A percentile compares a stretch with the other conserved stretches of the same genome.
phyloP scores from a whole-genome alignment of 1,140 invertebrate genomes.

The Helicoverpa zea region DNA sequence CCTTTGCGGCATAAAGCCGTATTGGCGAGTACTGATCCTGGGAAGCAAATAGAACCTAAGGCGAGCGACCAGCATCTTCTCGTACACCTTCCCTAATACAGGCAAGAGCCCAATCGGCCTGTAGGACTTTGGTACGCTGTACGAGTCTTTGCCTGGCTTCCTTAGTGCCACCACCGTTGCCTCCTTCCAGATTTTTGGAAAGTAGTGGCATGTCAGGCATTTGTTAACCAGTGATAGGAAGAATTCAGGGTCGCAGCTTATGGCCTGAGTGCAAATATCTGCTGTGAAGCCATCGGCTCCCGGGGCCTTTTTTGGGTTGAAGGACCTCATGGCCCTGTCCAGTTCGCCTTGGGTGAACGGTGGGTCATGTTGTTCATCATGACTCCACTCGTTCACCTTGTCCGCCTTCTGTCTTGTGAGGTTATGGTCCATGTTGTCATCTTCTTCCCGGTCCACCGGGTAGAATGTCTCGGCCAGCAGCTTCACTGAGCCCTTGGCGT shows the following conservation, averaged over 20 bases:
- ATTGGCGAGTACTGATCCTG: slow-evolving; percentile 44
- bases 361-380: slow-evolving; percentile 41
- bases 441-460: not conserved
- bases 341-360: slow-evolving; percentile 42
- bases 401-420: slow-evolving; percentile 16
- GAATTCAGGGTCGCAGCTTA: not conserved
- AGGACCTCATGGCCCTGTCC: not conserved
- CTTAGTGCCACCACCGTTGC: slow-evolving; percentile 41
- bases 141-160: slow-evolving; percentile 46
- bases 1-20: slow-evolving; percentile 51
- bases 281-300: slow-evolving; percentile 41
- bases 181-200: slow-evolving; percentile 47
- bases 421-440: slow-evolving; percentile 23
- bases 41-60: slow-evolving; percentile 42
- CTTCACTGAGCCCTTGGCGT: slow-evolving; percentile 3
- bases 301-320: slow-evolving; percentile 55
- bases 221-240: slow-evolving; percentile 23
- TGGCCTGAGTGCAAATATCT: slow-evolving; percentile 19
- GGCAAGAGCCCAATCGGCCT: slow-evolving; percentile 51
- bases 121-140: slow-evolving; percentile 43
- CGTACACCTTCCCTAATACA: slow-evolving; percentile 51
- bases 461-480: slow-evolving; percentile 40
- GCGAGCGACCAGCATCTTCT: slow-evolving; percentile 48
- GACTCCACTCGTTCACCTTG: not conserved
- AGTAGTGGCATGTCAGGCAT: slow-evolving; percentile 11